Evolutionary conservation across 2,113 vertebrate species (phyloP), one percentile per base, ranked within the genome.

Genomic region (Proteles cristata): DNA sequence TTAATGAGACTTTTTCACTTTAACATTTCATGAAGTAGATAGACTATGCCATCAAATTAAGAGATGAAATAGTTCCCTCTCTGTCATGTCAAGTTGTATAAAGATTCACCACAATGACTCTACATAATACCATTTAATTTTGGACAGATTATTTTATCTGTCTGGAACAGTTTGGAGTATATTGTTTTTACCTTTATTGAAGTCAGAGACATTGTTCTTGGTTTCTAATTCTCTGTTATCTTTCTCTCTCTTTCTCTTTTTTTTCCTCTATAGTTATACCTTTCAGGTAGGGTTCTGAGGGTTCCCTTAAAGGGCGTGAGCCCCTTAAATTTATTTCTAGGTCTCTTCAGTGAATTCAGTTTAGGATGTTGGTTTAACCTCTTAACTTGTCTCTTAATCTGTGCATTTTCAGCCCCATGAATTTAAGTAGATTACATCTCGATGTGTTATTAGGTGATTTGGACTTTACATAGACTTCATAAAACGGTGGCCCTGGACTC

Each of bases 371-470:
- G 33, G 58, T 68, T 93, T 26, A 93, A 68, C 17, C 48, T 84
- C 76, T 85, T 76, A 35, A 81, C 33, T 94, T 82, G 15, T 80
- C 33, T 90, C 25, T 97, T 94, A 97, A 98, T 80, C 96, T 96
- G 88, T 95, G 74, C 88, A 90, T 90, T 97, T 96, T 97, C 90
- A 68, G 80, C 15, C 17, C 19, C 53, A 88, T 89, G 82, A 76
- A 94, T 96, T 74, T 84, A 90, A 97, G 63, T 35, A 92, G 88
- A 97, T 88, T 88, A 74, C 28, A 96, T 96, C 97, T 90, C 95
- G 87, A 82, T 97, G 85, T 97, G 50, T 96, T 97, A 93, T 97
- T 97, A 84, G 48, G 39, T n/a, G 94, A 90, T 93, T 97, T 55
- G 68, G 97, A 93, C 95, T 96, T 58, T 96, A 39, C 66, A 90